Base-by-base conservation (phyloP, 2,888 invertebrate genomes). In the Drosophila multiciliata region DNA sequence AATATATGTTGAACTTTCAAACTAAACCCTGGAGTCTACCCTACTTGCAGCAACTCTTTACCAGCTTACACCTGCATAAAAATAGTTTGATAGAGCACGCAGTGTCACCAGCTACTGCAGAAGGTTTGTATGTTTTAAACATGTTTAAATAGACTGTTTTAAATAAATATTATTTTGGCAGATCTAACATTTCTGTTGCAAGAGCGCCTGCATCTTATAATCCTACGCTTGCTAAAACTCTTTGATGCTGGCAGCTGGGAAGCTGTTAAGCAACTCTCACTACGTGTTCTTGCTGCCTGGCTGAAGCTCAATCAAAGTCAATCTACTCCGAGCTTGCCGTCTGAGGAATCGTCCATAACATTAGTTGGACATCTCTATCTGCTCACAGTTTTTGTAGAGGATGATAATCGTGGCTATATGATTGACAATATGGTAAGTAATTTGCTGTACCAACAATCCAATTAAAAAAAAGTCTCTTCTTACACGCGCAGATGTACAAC, bases 211-310 rank as follows among this genome's bases (percentile, higher is more conserved):
- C 71, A 86, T 4, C 65, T 92, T 5, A 83, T 91, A 4, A 63
- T 92, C 2, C 53, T 92, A 29, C 90, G 92, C 3, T 80, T 92
- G 8, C 67, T 91, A 0, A 91, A 92, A 54, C 78, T 92, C 26
- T 91, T 92, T 33, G 92, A 92, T 73, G 82, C 89, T 0, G 83
- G 87, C 8, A 91, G 84, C 66, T 84, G 91, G 66, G 92, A 92
- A 60, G 86, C 90, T 6, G 91, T 92, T 0, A 92, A 92, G 49
- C 88, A 87, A 12, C 72, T 92, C 0, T 87, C 92, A 0, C 72
- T 92, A 61, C 90, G 92, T 1, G 76, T 92, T 11, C 74, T 92
- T 23, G 78, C 87, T 0, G 91, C 92, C 9, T 92, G 92, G 92
- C 64, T 90, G 1, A 82, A 63, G 9, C 58, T 50, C 33, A 68